A percentile compares a stretch with the other conserved stretches of the same genome.
Evolutionary conservation across 2,113 vertebrate species (phyloP).

Genomic region (Cricetomys ansorgei): DNA sequence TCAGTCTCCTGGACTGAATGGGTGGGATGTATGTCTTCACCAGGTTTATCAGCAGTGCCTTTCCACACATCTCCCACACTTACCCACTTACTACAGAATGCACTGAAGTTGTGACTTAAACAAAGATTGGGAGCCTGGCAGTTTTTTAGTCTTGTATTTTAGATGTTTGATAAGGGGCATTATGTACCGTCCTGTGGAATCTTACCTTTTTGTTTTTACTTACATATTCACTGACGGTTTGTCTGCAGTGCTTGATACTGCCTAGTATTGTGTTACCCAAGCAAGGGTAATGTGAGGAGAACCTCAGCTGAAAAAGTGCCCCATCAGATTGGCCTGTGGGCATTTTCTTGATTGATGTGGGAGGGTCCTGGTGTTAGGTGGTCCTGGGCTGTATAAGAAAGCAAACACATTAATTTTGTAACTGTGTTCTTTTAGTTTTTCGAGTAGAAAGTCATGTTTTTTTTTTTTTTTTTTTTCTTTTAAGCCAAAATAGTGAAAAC

Average conservation of each 20-base stretch:
- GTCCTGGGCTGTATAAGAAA: neutral
- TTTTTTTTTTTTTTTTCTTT: no score
- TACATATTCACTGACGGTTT: slow-evolving; percentile 37
- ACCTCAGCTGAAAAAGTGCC: neutral
- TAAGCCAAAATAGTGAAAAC: slow-evolving; percentile 34
- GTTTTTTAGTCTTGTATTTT: neutral
- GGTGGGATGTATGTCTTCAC: slow-evolving; percentile 59
- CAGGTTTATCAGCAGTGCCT: neutral
- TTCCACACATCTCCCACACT: neutral
- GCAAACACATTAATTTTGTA: neutral
- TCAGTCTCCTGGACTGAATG: slow-evolving; percentile 52
- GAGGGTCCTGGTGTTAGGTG: neutral
- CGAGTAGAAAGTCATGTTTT: neutral
- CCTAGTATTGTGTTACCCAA: slow-evolving; percentile 1
- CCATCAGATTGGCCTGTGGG: neutral
- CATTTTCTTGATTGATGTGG: neutral
- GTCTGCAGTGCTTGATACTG: slow-evolving; percentile 16
- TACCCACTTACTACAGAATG: neutral
- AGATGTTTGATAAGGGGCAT: neutral
- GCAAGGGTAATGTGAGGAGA: neutral
- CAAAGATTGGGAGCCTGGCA: neutral
- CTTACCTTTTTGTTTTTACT: neutral
- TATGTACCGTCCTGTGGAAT: neutral
- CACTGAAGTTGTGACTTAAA: neutral
- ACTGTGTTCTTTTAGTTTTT: neutral